Evolutionary conservation across 2,888 invertebrate genomes (phyloP), one percentile per base, ranked within the genome.

Genomic region (Epicampocera succincta): DNA sequence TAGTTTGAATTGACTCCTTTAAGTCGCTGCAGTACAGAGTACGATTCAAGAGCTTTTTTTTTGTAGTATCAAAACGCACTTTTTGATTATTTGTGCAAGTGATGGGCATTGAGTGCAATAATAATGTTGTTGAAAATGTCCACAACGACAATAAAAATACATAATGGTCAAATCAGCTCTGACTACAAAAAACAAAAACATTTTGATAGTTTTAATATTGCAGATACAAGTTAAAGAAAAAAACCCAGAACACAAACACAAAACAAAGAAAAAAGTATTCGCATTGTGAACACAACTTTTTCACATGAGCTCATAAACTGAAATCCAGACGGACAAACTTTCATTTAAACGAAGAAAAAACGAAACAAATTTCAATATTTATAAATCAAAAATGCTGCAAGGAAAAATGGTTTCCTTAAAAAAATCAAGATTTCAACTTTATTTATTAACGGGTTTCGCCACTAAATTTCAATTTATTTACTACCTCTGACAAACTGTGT

Each of bases 381-480:
- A 29, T 54, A 74, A 69, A 69, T 72, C 56, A 60, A 71, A 52
- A 66, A 52, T 58, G 48, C 63, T 63, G 17, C 25, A 56, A 48
- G 56, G 38, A 8, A 52, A 38, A 40, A 61, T 15, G 21, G 9
- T 56, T 58, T 46, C 56, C 60, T 72, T 76, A 46, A 71, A 72
- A 69, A 71, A 63, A 48, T 73, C 58, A 60, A 66, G 40, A 71
- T 75, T 48, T 75, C 61, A 76, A 72, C 69, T 76, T 81, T 73
- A 75, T 84, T 84, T 83, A 84, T 83, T 80, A 78, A 76, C 56
- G 73, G 58, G 78, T 78, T 63, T 72, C 79, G 79, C 29, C 76
- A 81, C 65, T 84, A 81, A 76, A 84, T 81, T 76, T 63, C 44
- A 80, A 68, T 82, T 82, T 74, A 84, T 82, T 79, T 75, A 78